Evolutionary conservation across 2,797 vertebrate species (phyloP).

Genomic region (Geotrypetes seraphini): DNA sequence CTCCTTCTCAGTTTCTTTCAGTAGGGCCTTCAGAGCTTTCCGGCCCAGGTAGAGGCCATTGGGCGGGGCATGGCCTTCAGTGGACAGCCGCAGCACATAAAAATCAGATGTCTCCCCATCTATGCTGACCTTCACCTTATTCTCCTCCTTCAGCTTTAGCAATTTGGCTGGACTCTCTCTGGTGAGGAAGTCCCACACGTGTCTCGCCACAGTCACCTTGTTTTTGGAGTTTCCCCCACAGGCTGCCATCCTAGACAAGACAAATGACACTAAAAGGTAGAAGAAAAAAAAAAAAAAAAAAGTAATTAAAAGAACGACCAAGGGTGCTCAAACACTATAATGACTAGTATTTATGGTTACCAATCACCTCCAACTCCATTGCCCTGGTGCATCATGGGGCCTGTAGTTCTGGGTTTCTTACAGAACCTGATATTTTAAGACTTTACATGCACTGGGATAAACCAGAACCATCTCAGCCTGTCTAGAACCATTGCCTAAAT

Average conservation of each 20-base stretch:
- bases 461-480: too few relatives aligned
- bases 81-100: conserved; percentile 80
- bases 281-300: neutral
- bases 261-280: conserved; percentile 44
- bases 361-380: too few relatives aligned
- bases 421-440: too few relatives aligned
- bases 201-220: conserved; percentile 87
- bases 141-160: conserved; percentile 82
- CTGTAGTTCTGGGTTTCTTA: too few relatives aligned
- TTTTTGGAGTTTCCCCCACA: conserved; percentile 77
- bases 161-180: conserved; percentile 78
- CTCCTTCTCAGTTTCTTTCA: conserved; percentile 88
- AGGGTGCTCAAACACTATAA: too few relatives aligned
- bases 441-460: too few relatives aligned
- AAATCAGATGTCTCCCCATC: conserved; percentile 86
- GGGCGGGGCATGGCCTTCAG: conserved; percentile 52
- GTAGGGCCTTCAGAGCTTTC: conserved; percentile 85
- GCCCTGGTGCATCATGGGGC: too few relatives aligned
- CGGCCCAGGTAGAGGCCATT: conserved; percentile 58
- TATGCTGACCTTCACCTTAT: conserved; percentile 79
- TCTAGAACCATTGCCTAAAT: too few relatives aligned
- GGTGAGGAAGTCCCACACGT: conserved; percentile 91
- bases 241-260: conserved; percentile 59
- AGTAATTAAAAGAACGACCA: neutral
- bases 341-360: too few relatives aligned